These are phyloP conservation scores for Xanthia togata DNA, from an alignment of 2,888 invertebrate species.

Conservation along the genomic window DNA sequence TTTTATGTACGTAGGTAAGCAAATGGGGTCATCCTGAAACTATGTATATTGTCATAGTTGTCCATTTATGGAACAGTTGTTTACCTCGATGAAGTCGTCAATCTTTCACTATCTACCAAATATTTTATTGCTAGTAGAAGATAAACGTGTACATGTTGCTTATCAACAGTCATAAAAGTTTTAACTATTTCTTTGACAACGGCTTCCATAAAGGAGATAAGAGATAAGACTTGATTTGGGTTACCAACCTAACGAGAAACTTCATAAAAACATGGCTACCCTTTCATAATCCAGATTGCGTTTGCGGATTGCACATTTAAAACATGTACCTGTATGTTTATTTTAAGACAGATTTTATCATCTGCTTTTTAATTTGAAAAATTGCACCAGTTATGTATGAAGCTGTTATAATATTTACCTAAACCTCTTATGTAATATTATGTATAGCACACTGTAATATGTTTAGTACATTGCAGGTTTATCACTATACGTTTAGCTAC, in stretches of 20 bases:
- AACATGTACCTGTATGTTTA: neutral
- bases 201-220: slow-evolving; percentile 35
- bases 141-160: slow-evolving; percentile 40
- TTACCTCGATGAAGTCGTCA: slow-evolving; percentile 37
- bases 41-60: neutral
- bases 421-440: neutral
- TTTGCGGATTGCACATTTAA: too few species aligned
- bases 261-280: neutral
- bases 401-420: neutral
- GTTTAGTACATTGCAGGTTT: too few species aligned
- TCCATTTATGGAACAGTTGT: slow-evolving; percentile 4
- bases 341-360: neutral
- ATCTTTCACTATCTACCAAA: slow-evolving; percentile 45
- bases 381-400: neutral
- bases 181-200: slow-evolving; percentile 54
- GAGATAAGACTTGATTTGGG: slow-evolving; percentile 33
- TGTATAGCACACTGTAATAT: neutral
- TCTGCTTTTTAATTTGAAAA: neutral
- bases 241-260: neutral
- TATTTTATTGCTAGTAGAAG: slow-evolving; percentile 47
- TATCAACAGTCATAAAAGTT: slow-evolving; percentile 53
- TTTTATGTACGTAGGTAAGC: neutral
- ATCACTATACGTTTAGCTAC: too few species aligned
- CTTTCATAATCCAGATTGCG: neutral
- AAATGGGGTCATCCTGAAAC: neutral